Percentiles rank a stretch among this genome's conserved stretches.
These are phyloP conservation scores for Eulimnadia texana DNA, from an alignment of 1,140 invertebrate species.

Conservation along the genomic window DNA sequence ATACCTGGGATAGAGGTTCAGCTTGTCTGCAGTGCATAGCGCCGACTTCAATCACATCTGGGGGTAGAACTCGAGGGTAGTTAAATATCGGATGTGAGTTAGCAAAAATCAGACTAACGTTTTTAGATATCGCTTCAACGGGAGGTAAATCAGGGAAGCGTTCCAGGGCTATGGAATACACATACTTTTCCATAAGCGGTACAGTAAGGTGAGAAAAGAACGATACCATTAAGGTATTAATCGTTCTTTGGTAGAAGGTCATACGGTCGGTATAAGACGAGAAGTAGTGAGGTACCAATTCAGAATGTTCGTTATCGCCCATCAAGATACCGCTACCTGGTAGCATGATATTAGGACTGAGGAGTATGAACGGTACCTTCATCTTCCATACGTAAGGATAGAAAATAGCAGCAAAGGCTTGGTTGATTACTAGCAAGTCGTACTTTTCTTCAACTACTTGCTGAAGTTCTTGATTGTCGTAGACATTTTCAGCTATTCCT, in stretches of 20 bases:
- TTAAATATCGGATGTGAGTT: conserved; percentile 16
- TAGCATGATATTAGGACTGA: conserved; percentile 15
- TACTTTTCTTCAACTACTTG: conserved; percentile 13
- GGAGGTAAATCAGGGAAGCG: conserved; percentile 16
- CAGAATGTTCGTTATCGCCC: conserved; percentile 30
- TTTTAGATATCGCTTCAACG: conserved; percentile 19
- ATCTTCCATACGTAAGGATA: conserved; percentile 30
- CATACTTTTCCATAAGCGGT: neutral
- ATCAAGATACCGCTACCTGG: conserved; percentile 33
- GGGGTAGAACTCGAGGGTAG: conserved; percentile 13
- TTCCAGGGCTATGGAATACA: conserved; percentile 3
- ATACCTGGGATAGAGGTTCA: conserved; percentile 31
- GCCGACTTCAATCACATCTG: conserved; percentile 19
- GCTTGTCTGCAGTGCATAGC: conserved; percentile 21
- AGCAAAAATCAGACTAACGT: conserved; percentile 19
- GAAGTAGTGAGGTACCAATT: conserved; percentile 1
- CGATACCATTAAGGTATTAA: conserved; percentile 21
- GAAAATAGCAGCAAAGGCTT: conserved; percentile 24
- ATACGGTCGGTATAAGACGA: conserved; percentile 8
- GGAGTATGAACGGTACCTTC: conserved; percentile 40
- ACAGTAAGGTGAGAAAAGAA: neutral
- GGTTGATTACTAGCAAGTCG: conserved; percentile 25
- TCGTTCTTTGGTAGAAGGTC: neutral
- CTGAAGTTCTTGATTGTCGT: neutral
- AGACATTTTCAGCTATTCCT: neutral